phyloP scores from a whole-genome alignment of 2,888 invertebrate species.

The Drosophila ezoana region DNA sequence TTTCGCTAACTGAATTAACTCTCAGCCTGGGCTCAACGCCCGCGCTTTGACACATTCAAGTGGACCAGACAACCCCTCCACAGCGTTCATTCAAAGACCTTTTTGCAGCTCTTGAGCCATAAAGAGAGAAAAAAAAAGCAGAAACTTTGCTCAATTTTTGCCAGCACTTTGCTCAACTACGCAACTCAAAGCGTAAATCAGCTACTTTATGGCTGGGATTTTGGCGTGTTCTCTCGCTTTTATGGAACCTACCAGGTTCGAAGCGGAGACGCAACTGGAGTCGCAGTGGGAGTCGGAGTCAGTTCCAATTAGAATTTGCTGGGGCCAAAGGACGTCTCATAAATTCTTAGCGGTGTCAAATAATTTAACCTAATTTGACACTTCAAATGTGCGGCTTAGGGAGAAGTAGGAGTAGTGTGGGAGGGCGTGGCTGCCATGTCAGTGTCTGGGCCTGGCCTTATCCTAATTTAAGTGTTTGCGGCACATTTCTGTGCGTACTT shows the following conservation, averaged over 20 bases:
- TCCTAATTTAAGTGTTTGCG: conserved; percentile 75
- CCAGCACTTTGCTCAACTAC: conserved; percentile 45
- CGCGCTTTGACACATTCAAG: conserved; percentile 24
- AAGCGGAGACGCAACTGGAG: not conserved
- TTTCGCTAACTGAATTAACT: conserved; percentile 44
- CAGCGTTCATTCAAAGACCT: conserved; percentile 20
- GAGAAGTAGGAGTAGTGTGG: not conserved
- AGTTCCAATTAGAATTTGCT: conserved; percentile 69
- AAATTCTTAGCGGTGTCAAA: conserved; percentile 77
- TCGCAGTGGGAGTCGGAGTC: conserved; percentile 1
- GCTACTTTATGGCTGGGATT: conserved; percentile 65
- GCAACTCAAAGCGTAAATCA: conserved; percentile 54
- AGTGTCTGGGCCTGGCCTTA: conserved; percentile 54
- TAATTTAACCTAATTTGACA: conserved; percentile 84
- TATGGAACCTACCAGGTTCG: conserved; percentile 17
- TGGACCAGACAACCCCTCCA: conserved; percentile 10
- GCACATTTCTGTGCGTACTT: conserved; percentile 65
- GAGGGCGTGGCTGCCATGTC: conserved; percentile 1
- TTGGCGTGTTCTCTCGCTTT: conserved; percentile 11
- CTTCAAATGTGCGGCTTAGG: conserved; percentile 65
- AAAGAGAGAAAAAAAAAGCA: conserved; percentile 25
- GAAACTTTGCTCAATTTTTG: conserved; percentile 50
- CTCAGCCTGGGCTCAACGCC: conserved; percentile 8
- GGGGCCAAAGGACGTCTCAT: conserved; percentile 55
- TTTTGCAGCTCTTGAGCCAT: conserved; percentile 25